Conservation (phyloP, 2,113 vertebrate genomes). For the Sceloporus tristichus region DNA sequence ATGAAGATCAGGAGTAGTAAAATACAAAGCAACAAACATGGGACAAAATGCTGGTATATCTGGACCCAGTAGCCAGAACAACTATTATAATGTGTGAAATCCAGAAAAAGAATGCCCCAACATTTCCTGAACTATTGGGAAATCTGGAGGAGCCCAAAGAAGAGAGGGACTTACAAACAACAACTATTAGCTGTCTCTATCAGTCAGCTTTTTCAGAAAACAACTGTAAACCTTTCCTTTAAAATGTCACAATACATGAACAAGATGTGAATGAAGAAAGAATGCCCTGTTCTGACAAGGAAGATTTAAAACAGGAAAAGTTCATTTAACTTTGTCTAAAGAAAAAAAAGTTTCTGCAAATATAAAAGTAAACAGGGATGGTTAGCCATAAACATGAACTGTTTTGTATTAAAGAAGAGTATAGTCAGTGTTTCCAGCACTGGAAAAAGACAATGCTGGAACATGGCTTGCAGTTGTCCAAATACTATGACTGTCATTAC, state of each 20-base stretch:
- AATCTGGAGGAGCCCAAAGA: not conserved
- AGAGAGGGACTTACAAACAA: slow-evolving; percentile 5
- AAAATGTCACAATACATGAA: not conserved
- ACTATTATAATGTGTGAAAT: no score
- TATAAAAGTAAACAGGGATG: slow-evolving; percentile 16
- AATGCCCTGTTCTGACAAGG: not conserved
- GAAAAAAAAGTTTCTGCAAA: not conserved
- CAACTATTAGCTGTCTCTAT: not conserved
- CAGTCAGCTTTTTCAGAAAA: not conserved
- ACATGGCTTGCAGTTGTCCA: not conserved
- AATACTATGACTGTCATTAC: not conserved
- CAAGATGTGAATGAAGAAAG: not conserved
- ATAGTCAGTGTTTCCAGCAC: not conserved
- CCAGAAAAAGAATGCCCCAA: no score
- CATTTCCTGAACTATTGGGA: no score
- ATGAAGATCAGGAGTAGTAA: no score
- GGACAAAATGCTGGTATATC: no score
- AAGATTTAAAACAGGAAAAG: not conserved
- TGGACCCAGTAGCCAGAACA: no score
- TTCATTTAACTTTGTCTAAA: not conserved
- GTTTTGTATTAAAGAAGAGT: not conserved
- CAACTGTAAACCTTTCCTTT: not conserved
- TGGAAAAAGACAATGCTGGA: not conserved
- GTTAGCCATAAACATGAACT: not conserved
- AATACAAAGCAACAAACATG: no score